Conservation (phyloP, 2,888 invertebrate species). For the Apomyelois bistriatella region DNA sequence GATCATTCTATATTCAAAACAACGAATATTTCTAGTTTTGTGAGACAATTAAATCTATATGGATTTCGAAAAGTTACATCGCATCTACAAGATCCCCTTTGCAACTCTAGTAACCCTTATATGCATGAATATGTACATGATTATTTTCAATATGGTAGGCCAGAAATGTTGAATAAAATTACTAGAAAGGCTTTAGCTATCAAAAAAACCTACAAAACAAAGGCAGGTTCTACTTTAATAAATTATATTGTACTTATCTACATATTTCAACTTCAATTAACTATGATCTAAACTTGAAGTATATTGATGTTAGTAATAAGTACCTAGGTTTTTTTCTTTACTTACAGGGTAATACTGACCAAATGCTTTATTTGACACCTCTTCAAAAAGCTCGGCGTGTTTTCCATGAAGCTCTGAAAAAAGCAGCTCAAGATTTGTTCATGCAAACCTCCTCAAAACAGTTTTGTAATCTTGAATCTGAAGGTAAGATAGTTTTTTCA, state of each 20-base stretch:
- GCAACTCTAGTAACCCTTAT: slow-evolving; percentile 78
- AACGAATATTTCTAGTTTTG: slow-evolving; percentile 81
- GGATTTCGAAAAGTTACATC: slow-evolving; percentile 82
- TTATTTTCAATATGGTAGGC: slow-evolving; percentile 74
- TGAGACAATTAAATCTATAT: slow-evolving; percentile 81
- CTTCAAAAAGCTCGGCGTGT: slow-evolving; percentile 71
- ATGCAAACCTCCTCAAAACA: slow-evolving; percentile 49
- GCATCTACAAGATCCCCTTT: slow-evolving; percentile 79
- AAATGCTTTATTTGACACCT: slow-evolving; percentile 53
- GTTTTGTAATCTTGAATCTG: slow-evolving; percentile 44
- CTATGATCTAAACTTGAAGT: too few relatives aligned
- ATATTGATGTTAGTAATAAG: too few relatives aligned
- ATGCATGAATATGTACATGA: slow-evolving; percentile 82
- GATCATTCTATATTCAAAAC: slow-evolving; percentile 80
- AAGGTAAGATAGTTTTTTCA: slow-evolving; percentile 32
- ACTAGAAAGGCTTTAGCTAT: slow-evolving; percentile 73
- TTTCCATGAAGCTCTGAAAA: slow-evolving; percentile 59
- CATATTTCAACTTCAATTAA: too few relatives aligned
- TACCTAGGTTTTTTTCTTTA: too few relatives aligned
- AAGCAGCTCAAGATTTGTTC: slow-evolving; percentile 61
- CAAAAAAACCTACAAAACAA: slow-evolving; percentile 57
- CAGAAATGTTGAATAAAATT: slow-evolving; percentile 77
- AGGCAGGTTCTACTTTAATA: slow-evolving; percentile 34
- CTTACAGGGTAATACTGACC: slow-evolving; percentile 47
- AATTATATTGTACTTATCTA: too few relatives aligned